Percentiles rank a stretch among this genome's conserved stretches.
Conservation (phyloP, 1,140 invertebrate species). For the Cotesia vestalis region DNA sequence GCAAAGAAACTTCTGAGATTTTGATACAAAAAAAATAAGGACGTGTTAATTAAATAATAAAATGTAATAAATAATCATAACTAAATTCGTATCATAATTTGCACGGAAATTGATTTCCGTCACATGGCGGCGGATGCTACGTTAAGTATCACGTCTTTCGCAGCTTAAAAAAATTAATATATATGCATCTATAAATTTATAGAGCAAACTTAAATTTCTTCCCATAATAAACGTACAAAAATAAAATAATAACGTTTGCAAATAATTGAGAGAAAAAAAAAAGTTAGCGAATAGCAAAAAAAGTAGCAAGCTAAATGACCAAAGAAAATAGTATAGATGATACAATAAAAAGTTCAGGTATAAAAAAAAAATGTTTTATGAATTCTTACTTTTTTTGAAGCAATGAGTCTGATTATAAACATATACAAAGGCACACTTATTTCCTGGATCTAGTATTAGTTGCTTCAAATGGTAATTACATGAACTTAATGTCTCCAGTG, state of each 20-base stretch:
- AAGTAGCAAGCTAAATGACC: constrained; percentile 1
- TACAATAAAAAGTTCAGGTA: constrained; percentile 5
- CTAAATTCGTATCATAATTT: constrained; percentile 28
- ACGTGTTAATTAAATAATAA: background rate
- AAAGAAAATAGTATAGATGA: constrained; percentile 4
- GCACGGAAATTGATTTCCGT: constrained; percentile 31
- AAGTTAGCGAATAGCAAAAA: background rate
- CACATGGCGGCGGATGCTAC: constrained; percentile 22
- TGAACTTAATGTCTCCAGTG: constrained; percentile 15
- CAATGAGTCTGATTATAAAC: background rate
- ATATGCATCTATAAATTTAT: background rate
- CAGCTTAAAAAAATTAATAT: background rate
- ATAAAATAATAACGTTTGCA: background rate
- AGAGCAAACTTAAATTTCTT: background rate
- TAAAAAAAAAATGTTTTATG: constrained; percentile 16
- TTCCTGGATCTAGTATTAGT: constrained; percentile 26
- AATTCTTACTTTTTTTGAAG: constrained; percentile 26
- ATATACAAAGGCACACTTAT: constrained; percentile 35
- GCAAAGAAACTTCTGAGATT: no score
- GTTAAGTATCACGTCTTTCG: constrained; percentile 9
- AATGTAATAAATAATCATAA: background rate
- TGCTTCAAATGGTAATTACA: constrained; percentile 12
- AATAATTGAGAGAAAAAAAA: background rate
- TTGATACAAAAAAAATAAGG: no score
- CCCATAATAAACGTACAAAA: background rate